Evolutionary conservation across 2,888 invertebrate species (phyloP).

Genomic region (Drosophila quasianomalipes): DNA sequence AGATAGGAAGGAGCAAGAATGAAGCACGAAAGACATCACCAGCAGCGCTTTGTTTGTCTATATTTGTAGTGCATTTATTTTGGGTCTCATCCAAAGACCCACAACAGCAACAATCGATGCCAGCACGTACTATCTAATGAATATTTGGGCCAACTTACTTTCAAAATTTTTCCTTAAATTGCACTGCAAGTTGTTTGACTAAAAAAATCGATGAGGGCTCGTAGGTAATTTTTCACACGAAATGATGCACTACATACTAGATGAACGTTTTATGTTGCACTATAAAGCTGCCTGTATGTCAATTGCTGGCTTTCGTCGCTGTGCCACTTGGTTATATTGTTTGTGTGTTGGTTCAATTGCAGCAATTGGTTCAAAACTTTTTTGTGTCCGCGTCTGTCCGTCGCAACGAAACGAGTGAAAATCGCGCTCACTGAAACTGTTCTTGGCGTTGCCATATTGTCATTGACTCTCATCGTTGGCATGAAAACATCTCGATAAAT

Average conservation of each 20-base stretch:
- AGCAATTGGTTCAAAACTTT: conserved; percentile 39
- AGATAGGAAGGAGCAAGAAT: conserved; percentile 11
- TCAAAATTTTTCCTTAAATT: conserved; percentile 37
- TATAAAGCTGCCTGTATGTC: conserved; percentile 33
- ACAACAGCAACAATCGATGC: conserved; percentile 3
- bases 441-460: conserved; percentile 43
- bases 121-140: conserved; percentile 14
- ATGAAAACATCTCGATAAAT: conserved; percentile 24
- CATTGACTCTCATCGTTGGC: background rate
- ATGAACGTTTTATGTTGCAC: conserved; percentile 37
- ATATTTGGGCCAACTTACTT: conserved; percentile 54
- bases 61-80: conserved; percentile 21
- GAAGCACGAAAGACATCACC: conserved; percentile 4
- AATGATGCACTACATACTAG: conserved; percentile 41
- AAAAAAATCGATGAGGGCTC: conserved; percentile 66
- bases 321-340: conserved; percentile 48
- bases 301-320: conserved; percentile 31
- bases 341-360: conserved; percentile 45
- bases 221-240: conserved; percentile 35
- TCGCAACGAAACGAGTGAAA: conserved; percentile 49
- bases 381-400: conserved; percentile 50
- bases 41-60: conserved; percentile 18
- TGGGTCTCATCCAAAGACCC: background rate
- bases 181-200: conserved; percentile 36
- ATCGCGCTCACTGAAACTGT: conserved; percentile 39